Conservation (phyloP, 1,140 invertebrate species). For the Galendromus occidentalis region DNA sequence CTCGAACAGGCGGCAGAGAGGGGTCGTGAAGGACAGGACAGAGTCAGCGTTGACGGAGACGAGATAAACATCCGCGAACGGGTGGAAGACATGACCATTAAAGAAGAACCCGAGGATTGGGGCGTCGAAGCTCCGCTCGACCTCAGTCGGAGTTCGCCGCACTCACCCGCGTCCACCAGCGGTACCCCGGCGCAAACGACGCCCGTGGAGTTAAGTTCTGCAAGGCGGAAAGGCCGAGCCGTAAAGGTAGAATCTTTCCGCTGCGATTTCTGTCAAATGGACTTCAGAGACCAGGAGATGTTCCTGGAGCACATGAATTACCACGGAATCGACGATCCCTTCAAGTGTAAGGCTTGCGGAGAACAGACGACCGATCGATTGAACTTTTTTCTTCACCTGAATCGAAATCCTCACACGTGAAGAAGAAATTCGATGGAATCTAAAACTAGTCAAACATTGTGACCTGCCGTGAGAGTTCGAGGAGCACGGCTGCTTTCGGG, state of each 20-base stretch:
- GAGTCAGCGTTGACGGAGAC: no score
- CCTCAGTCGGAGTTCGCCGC: slow-evolving; percentile 9
- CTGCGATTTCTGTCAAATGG: slow-evolving; percentile 70
- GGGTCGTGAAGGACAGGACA: no score
- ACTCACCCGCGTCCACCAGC: neutral
- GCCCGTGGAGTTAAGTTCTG: neutral
- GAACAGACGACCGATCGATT: slow-evolving; percentile 55
- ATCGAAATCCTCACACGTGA: slow-evolving; percentile 47
- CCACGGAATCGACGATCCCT: slow-evolving; percentile 71
- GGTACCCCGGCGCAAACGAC: slow-evolving; percentile 10
- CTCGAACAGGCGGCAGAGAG: no score
- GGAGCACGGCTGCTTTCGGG: no score
- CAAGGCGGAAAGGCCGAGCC: slow-evolving; percentile 14
- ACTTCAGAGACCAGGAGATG: slow-evolving; percentile 71
- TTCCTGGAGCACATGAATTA: slow-evolving; percentile 90
- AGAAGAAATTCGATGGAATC: neutral
- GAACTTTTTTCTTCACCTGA: slow-evolving; percentile 77
- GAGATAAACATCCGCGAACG: no score
- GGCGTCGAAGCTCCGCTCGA: neutral
- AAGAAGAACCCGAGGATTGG: slow-evolving; percentile 9
- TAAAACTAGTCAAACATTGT: no score
- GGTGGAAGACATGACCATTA: neutral
- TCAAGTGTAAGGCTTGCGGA: slow-evolving; percentile 85
- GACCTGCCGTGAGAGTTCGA: no score
- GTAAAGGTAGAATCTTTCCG: slow-evolving; percentile 31